Conservation (phyloP, 1,140 invertebrate species). For the Heterodera schachtii region DNA sequence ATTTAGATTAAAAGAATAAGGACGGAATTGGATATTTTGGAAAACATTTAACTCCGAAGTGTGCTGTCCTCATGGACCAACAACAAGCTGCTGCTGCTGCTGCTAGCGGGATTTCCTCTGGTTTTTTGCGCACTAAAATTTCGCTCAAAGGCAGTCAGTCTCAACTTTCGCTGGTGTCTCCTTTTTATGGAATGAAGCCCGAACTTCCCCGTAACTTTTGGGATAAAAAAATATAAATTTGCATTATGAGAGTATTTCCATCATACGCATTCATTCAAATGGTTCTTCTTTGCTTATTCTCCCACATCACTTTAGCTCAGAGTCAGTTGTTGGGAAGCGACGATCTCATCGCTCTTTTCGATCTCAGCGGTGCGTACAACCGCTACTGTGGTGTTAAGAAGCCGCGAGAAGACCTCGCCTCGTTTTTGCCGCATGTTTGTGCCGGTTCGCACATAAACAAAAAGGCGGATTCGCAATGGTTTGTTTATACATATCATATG, state of each 20-base stretch:
- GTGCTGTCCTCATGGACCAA: neutral
- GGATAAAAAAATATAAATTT: neutral
- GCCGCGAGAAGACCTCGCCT: constrained; percentile 52
- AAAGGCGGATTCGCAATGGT: constrained; percentile 33
- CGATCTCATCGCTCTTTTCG: constrained; percentile 53
- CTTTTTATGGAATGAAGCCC: constrained; percentile 51
- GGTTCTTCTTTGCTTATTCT: too few species aligned
- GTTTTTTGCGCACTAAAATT: constrained; percentile 35
- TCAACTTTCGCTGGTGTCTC: constrained; percentile 33
- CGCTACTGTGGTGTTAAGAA: constrained; percentile 60
- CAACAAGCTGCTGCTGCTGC: neutral
- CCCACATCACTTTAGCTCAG: constrained; percentile 29
- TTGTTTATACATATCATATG: neutral
- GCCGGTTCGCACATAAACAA: constrained; percentile 53
- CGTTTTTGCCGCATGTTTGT: constrained; percentile 55
- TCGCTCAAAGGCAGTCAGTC: constrained; percentile 33
- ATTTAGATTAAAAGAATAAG: too few species aligned
- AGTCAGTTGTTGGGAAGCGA: constrained; percentile 54
- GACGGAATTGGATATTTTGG: too few species aligned
- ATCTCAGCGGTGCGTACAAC: constrained; percentile 51
- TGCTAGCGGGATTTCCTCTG: constrained; percentile 25
- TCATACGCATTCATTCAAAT: too few species aligned
- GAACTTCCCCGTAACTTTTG: constrained; percentile 48
- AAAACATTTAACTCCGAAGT: too few species aligned
- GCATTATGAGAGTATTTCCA: too few species aligned